Base-by-base conservation (phyloP, 2,888 invertebrate species). In the Cremastobaeus sp. region DNA sequence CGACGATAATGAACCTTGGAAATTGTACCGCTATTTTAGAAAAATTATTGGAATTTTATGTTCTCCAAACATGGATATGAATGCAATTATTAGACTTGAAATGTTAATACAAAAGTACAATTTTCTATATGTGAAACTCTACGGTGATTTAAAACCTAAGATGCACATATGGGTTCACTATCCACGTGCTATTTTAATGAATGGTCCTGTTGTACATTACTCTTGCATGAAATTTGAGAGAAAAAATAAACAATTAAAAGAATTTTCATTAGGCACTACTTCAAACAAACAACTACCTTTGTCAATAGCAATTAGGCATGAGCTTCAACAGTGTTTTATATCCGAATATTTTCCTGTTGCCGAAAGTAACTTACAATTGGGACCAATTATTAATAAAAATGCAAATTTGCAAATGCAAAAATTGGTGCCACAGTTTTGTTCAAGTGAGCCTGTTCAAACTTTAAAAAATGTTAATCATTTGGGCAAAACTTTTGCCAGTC, bases 171-270 rank as follows among this genome's bases (percentile, higher is more conserved):
- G 47, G 25, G 14, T 12, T 28, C 47, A 47, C 25, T 25, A 25
- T 8, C 25, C 25, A 8, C 25, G 25, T 3, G 25, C 8, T 8
- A 25, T 25, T 5, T 25, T 47, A 47, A 25, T 34, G 28, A 47
- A 28, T 21, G 47, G 47, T 0, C 30, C 47, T n/a, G 11, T 47
- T 21, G 15, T 14, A 9, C 47, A 47, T 12, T 21, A 14, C 25
- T 47, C 47, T 3, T 47, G 28, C 8, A 25, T 25, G 25, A 25
- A 25, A 25, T 25, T 25, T 25, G 25, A 25, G 25, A 25, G 25
- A 25, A 47, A 47, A 21, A 47, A 47, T 47, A 11, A 28, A 47
- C 25, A 47, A 28, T 9, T 21, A 25, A 47, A 25, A 21, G 47
- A 47, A 14, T 14, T 25, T 9, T 12, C 25, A 9, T 25, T 47